Evolutionary conservation across 2,888 invertebrate genomes (phyloP).

Genomic region (Scotopteryx bipunctaria): DNA sequence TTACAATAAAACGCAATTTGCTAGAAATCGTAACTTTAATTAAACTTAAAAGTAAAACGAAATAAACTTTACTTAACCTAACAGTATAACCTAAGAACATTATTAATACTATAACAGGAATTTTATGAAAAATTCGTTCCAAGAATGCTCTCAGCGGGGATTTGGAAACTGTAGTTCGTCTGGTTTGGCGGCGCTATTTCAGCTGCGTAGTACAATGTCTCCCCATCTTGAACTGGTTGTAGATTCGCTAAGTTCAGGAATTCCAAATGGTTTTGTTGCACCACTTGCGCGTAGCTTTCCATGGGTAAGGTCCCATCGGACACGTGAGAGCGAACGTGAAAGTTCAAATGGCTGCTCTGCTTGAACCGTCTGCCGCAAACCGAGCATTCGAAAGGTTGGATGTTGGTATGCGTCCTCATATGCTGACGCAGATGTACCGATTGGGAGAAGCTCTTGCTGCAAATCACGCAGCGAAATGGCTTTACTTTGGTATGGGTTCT

Average conservation of each 20-base stretch:
- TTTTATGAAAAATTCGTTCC: conserved; percentile 7
- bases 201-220: conserved; percentile 70
- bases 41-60: background rate
- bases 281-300: conserved; percentile 54
- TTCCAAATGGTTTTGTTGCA: conserved; percentile 53
- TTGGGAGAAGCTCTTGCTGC: conserved; percentile 74
- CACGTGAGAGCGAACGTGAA: conserved; percentile 73
- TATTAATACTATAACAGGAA: background rate
- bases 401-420: conserved; percentile 79
- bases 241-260: conserved; percentile 65
- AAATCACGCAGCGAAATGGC: conserved; percentile 75
- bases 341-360: conserved; percentile 77
- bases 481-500: conserved; percentile 78
- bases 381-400: conserved; percentile 74
- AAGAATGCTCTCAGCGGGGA: conserved; percentile 10
- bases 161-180: conserved; percentile 19
- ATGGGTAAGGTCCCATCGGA: conserved; percentile 50
- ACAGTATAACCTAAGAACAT: too few species aligned
- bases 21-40: background rate
- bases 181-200: conserved; percentile 49
- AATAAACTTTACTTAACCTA: conserved; percentile 2
- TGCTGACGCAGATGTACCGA: conserved; percentile 77
- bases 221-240: conserved; percentile 68
- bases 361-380: conserved; percentile 72
- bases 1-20: background rate